A percentile compares a stretch with the other conserved stretches of the same genome.
These are phyloP conservation scores for Nymphalis polychloros DNA, from an alignment of 2,888 invertebrate species.

Conservation along the genomic window DNA sequence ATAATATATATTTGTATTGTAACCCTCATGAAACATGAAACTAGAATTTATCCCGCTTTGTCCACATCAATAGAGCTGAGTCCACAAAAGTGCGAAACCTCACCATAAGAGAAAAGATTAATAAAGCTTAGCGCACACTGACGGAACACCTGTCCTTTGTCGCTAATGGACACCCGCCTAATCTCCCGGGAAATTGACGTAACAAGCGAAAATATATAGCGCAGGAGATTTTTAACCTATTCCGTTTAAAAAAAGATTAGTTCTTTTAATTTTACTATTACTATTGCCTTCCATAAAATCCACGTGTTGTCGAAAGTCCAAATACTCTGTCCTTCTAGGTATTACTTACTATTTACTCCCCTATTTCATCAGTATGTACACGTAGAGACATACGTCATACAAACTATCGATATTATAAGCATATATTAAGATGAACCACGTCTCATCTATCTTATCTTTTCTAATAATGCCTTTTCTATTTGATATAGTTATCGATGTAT, in stretches of 20 bases:
- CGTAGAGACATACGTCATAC: too few relatives aligned
- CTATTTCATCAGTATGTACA: too few relatives aligned
- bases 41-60: constrained; percentile 48
- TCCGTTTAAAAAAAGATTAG: neutral
- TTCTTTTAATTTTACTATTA: neutral
- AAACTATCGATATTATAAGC: too few relatives aligned
- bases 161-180: constrained; percentile 70
- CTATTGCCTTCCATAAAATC: too few relatives aligned
- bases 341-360: too few relatives aligned
- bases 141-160: constrained; percentile 78
- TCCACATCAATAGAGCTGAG: constrained; percentile 63
- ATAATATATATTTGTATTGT: neutral
- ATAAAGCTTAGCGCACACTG: constrained; percentile 77
- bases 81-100: constrained; percentile 74
- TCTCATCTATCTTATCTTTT: too few relatives aligned
- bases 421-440: too few relatives aligned
- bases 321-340: too few relatives aligned
- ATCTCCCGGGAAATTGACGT: constrained; percentile 42
- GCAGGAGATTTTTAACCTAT: constrained; percentile 7
- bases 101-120: constrained; percentile 74
- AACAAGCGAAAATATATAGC: constrained; percentile 38
- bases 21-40: constrained; percentile 26
- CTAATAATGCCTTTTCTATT: too few relatives aligned
- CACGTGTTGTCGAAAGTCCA: too few relatives aligned
- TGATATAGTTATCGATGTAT: too few relatives aligned